Conservation (phyloP, 2,113 vertebrate genomes). For the Gnathonemus echidnorhynchus region DNA sequence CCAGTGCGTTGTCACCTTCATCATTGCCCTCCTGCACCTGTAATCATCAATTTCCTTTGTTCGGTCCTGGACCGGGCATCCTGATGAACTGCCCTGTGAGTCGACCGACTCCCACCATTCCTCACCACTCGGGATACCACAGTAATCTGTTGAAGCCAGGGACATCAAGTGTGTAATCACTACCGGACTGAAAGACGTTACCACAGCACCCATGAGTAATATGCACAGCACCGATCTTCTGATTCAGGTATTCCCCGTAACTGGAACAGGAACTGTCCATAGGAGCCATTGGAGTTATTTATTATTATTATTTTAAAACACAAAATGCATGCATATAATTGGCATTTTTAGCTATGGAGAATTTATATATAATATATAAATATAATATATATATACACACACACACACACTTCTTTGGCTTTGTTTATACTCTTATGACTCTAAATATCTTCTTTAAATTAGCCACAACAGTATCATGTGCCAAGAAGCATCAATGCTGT, state of each 20-base stretch:
- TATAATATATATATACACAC: no score
- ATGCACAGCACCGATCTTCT: background rate
- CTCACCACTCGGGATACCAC: background rate
- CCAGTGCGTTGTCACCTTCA: background rate
- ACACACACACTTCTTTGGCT: no score
- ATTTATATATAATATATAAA: background rate
- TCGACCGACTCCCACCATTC: background rate
- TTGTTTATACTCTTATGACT: no score
- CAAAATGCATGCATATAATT: background rate
- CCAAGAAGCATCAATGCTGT: background rate
- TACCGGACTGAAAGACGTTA: conserved; percentile 25
- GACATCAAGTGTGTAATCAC: conserved; percentile 20
- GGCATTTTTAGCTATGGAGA: background rate
- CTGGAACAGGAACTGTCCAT: background rate
- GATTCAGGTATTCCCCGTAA: background rate
- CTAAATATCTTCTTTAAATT: background rate
- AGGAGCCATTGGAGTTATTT: background rate
- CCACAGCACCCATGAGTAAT: conserved; percentile 37
- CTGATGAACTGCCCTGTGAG: conserved; percentile 1
- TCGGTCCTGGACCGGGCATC: background rate
- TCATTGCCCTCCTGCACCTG: conserved; percentile 24
- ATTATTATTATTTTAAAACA: background rate
- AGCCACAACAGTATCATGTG: background rate
- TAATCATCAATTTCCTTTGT: conserved; percentile 27
- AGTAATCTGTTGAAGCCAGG: conserved; percentile 16